phyloP scores from a whole-genome alignment of 2,113 vertebrate species.

The Myiopsitta monachus region DNA sequence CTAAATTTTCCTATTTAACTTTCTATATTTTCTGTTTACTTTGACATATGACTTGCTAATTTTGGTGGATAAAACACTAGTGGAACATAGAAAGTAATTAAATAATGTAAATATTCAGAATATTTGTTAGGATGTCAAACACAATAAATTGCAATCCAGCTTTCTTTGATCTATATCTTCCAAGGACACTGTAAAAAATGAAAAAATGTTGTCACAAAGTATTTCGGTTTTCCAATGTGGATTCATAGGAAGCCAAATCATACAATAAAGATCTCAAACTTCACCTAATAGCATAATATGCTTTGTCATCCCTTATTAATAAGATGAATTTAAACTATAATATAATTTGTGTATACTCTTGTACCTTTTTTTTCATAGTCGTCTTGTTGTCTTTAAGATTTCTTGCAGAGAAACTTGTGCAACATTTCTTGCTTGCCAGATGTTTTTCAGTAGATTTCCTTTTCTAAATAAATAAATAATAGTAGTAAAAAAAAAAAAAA shows the following conservation, averaged over 20 bases:
- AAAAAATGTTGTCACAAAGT: slow-evolving; percentile 20
- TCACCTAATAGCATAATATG: slow-evolving; percentile 37
- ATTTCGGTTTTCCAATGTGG: slow-evolving; percentile 44
- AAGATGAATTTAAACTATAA: slow-evolving; percentile 50
- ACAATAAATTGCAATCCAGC: slow-evolving; percentile 19
- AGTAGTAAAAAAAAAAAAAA: background rate
- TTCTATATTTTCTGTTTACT: slow-evolving; percentile 39
- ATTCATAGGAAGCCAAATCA: slow-evolving; percentile 46
- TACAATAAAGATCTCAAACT: slow-evolving; percentile 49
- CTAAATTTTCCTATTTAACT: slow-evolving; percentile 21
- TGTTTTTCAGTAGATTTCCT: background rate
- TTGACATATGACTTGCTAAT: slow-evolving; percentile 33
- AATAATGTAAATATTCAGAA: slow-evolving; percentile 33
- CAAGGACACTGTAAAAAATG: slow-evolving; percentile 9
- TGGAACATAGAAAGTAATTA: slow-evolving; percentile 26
- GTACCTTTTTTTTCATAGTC: slow-evolving; percentile 21
- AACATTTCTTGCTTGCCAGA: background rate
- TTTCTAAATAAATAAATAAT: background rate
- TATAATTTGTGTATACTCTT: slow-evolving; percentile 39
- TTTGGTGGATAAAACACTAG: slow-evolving; percentile 17
- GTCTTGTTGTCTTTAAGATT: background rate
- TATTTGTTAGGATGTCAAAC: slow-evolving; percentile 46
- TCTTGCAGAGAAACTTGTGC: background rate
- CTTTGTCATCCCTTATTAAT: slow-evolving; percentile 40
- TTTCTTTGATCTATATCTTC: slow-evolving; percentile 45